Evolutionary conservation across 2,113 vertebrate species (phyloP).

Genomic region (Trematocara zebra): DNA sequence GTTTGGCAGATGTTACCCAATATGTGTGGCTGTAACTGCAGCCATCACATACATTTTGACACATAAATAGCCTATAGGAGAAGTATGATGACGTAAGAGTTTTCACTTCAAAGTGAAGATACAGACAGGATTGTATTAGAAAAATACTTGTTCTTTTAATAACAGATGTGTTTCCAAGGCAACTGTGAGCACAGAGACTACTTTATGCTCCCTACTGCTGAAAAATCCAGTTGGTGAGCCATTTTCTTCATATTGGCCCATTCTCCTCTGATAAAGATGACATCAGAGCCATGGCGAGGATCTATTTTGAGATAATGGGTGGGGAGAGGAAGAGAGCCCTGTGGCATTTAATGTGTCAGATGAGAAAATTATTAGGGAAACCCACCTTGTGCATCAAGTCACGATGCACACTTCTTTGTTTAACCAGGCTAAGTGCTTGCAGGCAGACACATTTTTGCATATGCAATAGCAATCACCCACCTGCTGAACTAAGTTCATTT

Average conservation of each 20-base stretch:
- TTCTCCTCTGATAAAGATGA: conserved; percentile 24
- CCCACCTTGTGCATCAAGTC: conserved; percentile 3
- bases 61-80: not conserved
- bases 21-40: not conserved
- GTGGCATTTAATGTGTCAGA: conserved; percentile 11
- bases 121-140: not conserved
- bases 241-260: not conserved
- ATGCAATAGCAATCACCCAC: conserved; percentile 7
- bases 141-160: not conserved
- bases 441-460: not conserved
- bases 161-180: conserved; percentile 49
- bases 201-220: not conserved
- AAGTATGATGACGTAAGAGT: not conserved
- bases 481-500: not conserved
- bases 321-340: conserved; percentile 2
- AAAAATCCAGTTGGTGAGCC: not conserved
- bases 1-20: not conserved
- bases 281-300: conserved; percentile 1
- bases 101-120: not conserved
- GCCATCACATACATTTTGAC: not conserved
- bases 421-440: not conserved
- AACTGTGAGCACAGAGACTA: conserved; percentile 27
- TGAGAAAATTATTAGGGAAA: conserved; percentile 25
- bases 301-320: conserved; percentile 33
- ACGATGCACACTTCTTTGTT: not conserved